Evolutionary conservation across 2,113 vertebrate species (phyloP).

Genomic region (Scartelaos histophorus): DNA sequence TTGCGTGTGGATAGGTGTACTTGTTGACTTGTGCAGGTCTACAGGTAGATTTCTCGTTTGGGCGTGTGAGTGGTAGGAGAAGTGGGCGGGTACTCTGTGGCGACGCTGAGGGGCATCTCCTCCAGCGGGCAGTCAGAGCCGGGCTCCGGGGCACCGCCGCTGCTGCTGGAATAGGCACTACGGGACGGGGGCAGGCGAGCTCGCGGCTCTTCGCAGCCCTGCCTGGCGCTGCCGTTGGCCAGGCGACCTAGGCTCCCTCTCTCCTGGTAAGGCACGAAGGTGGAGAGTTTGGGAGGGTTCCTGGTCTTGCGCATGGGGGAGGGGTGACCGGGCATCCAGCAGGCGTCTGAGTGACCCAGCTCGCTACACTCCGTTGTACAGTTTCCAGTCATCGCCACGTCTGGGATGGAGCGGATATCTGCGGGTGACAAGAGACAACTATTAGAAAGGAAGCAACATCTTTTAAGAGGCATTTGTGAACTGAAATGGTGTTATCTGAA

Average conservation of each 20-base stretch:
- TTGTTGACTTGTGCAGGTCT: conserved; percentile 72
- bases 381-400: conserved; percentile 98
- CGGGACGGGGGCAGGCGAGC: conserved; percentile 94
- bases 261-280: conserved; percentile 99
- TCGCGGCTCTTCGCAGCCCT: conserved; percentile 87
- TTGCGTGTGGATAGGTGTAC: conserved; percentile 48
- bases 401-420: conserved; percentile 97
- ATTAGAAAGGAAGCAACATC: conserved; percentile 43
- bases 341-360: conserved; percentile 96
- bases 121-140: conserved; percentile 95
- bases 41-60: conserved; percentile 99
- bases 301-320: conserved; percentile 94
- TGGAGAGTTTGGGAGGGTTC: conserved; percentile 98
- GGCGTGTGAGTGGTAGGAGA: conserved; percentile 88
- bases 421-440: conserved; percentile 36
- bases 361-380: conserved; percentile 97
- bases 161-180: conserved; percentile 98
- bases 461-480: conserved; percentile 49
- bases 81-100: conserved; percentile 92
- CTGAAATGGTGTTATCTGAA: conserved; percentile 66
- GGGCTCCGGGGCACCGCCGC: conserved; percentile 87
- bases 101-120: conserved; percentile 96
- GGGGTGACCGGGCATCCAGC: conserved; percentile 98
- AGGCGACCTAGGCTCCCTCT: conserved; percentile 96
- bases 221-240: conserved; percentile 91